Percentiles rank a stretch among this genome's conserved stretches.
Evolutionary conservation across 2,888 invertebrate genomes (phyloP).

Genomic region (Autographa pulchrina): DNA sequence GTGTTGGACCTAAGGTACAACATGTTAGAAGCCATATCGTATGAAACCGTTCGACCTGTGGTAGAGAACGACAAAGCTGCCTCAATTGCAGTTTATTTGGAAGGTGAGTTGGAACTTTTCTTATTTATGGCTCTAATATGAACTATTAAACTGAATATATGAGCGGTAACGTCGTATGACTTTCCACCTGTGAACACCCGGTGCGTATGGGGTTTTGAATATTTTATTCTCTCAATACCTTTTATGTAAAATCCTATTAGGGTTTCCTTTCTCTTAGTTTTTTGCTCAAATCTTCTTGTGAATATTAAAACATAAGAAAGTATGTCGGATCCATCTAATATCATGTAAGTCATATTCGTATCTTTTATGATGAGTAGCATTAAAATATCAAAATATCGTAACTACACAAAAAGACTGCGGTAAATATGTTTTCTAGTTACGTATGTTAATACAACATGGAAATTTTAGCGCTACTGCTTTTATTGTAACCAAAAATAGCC

Average conservation of each 20-base stretch:
- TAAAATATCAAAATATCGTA: not conserved
- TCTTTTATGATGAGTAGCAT: not conserved
- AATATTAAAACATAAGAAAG: conserved; percentile 30
- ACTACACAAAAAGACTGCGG: not conserved
- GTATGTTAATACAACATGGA: not conserved
- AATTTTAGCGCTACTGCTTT: not conserved
- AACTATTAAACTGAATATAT: conserved; percentile 58
- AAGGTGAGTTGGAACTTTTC: conserved; percentile 90
- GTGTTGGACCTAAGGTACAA: conserved; percentile 94
- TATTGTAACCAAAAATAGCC: conserved; percentile 4
- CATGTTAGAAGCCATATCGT: conserved; percentile 92
- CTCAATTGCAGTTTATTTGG: conserved; percentile 92
- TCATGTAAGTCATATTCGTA: not conserved
- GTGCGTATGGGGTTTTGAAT: conserved; percentile 50
- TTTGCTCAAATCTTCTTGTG: conserved; percentile 30
- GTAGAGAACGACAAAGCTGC: conserved; percentile 93
- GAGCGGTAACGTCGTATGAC: conserved; percentile 48
- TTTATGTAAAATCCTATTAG: conserved; percentile 41
- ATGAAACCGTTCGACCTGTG: conserved; percentile 93
- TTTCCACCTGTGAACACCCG: conserved; percentile 46
- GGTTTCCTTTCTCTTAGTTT: conserved; percentile 32
- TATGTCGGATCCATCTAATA: conserved; percentile 16
- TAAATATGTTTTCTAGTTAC: not conserved
- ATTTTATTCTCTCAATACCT: conserved; percentile 48
- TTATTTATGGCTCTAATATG: conserved; percentile 63